phyloP scores from a whole-genome alignment of 2,797 vertebrate species.

The Oryzias dopingdopingensis region DNA sequence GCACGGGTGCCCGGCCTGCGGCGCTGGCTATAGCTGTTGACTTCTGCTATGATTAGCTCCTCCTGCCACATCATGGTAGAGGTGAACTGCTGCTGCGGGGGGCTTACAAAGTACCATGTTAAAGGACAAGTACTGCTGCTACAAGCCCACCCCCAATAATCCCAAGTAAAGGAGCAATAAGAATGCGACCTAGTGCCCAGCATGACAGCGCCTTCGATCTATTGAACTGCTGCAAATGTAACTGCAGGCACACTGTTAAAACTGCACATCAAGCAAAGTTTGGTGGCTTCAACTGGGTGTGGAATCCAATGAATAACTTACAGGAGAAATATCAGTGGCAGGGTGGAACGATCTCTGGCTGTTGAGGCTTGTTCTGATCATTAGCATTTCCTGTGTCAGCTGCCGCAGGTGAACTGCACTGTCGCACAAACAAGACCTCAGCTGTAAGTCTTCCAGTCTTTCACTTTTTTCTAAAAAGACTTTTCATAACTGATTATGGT shows the following conservation, averaged over 20 bases:
- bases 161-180: constrained; percentile 23
- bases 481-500: too few species aligned
- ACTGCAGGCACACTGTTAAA: constrained; percentile 43
- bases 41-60: constrained; percentile 38
- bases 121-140: constrained; percentile 27
- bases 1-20: constrained; percentile 35
- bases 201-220: constrained; percentile 47
- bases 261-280: constrained; percentile 51
- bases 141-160: background rate
- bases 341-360: constrained; percentile 23
- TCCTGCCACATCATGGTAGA: constrained; percentile 14
- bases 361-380: constrained; percentile 45
- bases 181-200: constrained; percentile 16
- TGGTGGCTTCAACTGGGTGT: constrained; percentile 46
- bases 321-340: constrained; percentile 65
- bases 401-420: constrained; percentile 17
- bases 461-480: too few species aligned
- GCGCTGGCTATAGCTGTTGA: constrained; percentile 45
- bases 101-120: constrained; percentile 15
- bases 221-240: constrained; percentile 63
- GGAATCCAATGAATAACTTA: constrained; percentile 71
- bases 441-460: too few species aligned
- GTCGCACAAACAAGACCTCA: constrained; percentile 6
- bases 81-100: constrained; percentile 28
- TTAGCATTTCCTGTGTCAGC: constrained; percentile 60